phyloP scores from a whole-genome alignment of 2,113 vertebrate species.

The Carollia perspicillata region DNA sequence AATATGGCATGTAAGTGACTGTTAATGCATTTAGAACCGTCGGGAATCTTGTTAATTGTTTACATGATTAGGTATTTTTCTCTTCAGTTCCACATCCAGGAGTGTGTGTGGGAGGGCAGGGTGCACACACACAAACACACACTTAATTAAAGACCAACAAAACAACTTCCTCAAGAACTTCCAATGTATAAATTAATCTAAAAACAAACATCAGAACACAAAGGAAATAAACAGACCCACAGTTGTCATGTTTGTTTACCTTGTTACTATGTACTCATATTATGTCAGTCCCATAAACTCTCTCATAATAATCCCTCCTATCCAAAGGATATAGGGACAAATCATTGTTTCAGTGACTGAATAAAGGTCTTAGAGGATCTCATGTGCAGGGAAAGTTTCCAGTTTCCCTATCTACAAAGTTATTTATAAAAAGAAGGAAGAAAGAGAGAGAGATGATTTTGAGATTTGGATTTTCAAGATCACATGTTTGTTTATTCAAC shows the following conservation, averaged over 20 bases:
- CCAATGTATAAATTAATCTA: slow-evolving; percentile 52
- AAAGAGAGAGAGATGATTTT: background rate
- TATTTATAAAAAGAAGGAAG: background rate
- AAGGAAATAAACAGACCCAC: background rate
- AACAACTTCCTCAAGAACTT: background rate
- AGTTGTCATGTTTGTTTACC: slow-evolving; percentile 22
- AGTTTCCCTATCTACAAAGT: background rate
- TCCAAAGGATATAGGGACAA: background rate
- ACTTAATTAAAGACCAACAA: slow-evolving; percentile 20
- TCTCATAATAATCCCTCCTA: background rate
- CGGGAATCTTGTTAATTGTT: slow-evolving; percentile 14
- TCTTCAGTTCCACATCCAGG: background rate
- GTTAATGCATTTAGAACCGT: background rate
- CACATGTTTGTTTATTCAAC: background rate
- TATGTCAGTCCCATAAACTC: background rate
- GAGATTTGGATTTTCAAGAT: background rate
- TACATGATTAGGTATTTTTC: slow-evolving; percentile 45
- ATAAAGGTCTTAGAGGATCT: background rate
- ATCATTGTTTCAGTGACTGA: background rate
- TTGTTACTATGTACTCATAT: slow-evolving; percentile 20
- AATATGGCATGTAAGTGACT: background rate
- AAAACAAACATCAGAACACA: slow-evolving; percentile 47
- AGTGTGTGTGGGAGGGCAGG: background rate
- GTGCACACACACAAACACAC: background rate
- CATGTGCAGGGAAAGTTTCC: background rate